phyloP scores from a whole-genome alignment of 1,140 invertebrate species.

The Heliothis subflexa region DNA sequence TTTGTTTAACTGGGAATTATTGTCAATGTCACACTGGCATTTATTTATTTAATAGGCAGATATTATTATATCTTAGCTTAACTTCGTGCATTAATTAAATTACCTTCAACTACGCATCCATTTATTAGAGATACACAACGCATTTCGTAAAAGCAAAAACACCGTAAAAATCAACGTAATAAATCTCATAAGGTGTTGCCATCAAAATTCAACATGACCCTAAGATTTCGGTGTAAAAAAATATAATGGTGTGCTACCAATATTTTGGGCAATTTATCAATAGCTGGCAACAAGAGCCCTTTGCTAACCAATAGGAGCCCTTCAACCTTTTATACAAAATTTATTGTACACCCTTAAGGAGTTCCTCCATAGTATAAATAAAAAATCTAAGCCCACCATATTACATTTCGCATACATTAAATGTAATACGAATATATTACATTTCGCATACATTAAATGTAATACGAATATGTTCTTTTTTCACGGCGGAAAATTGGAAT shows the following conservation, averaged over 20 bases:
- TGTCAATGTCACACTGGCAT: background rate
- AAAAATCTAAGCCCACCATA: constrained; percentile 28
- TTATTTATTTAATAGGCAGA: too few species aligned
- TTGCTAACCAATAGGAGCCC: constrained; percentile 31
- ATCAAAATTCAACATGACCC: constrained; percentile 20
- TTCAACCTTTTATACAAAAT: constrained; percentile 45
- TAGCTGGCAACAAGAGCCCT: constrained; percentile 39
- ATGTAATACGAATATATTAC: constrained; percentile 6
- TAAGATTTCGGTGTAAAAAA: background rate
- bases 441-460: constrained; percentile 27
- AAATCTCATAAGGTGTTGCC: background rate
- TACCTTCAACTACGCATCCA: too few species aligned
- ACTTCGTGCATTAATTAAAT: too few species aligned
- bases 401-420: constrained; percentile 28
- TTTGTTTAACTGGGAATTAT: background rate
- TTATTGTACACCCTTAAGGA: constrained; percentile 44
- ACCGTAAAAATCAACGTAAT: too few species aligned
- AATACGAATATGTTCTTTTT: background rate
- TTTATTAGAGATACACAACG: too few species aligned
- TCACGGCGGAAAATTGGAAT: background rate
- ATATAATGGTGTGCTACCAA: constrained; percentile 15
- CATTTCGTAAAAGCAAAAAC: too few species aligned
- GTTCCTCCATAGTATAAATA: constrained; percentile 36
- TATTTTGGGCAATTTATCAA: constrained; percentile 45
- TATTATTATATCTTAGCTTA: too few species aligned